Evolutionary conservation across 2,888 invertebrate genomes (phyloP), one percentile per base, ranked within the genome.

Genomic region (Calameuta filiformis): DNA sequence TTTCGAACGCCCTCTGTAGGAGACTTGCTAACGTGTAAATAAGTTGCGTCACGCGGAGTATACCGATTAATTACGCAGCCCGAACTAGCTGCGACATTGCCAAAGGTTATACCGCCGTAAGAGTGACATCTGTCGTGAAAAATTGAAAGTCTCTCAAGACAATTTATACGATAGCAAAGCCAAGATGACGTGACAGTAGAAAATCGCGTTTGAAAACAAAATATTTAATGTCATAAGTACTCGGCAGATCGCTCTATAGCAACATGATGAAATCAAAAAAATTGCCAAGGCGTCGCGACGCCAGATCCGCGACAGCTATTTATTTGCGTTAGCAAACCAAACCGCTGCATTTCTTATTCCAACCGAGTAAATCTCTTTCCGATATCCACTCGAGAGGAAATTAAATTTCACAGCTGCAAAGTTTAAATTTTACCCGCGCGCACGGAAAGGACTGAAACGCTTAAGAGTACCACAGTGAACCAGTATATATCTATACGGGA

Each of bases 281-380:
- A 56, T 56, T 9, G 9, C 23, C 23, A 9, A 23, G 9, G 9
- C 56, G 56, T 56, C 23, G 23, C 56, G 56, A 40, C 40, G 40
- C 23, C 2, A 23, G 6, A 15, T 15, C 6, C 15, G 30, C 30
- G 31, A 31, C 71, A 9, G 71, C 71, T 23, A 34, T 71, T 71
- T 71, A 71, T 71, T 71, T 15, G 31, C 33, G 2, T 71, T 23
- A 9, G 33, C 23, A 23, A 71, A 31, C 4, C 31, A 34, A 34
- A 34, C 15, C 34, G 31, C 23, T 56, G 56, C 23, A 23, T 56
- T 9, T 12, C 71, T 71, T 15, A 12, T 71, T 71, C 31, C 31
- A 71, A 77, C 15, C 73, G 75, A 78, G 79, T 77, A 86, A 86
- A 87, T 87, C 85, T 83, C 79, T 86, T 85, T 85, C 84, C 86